Evolutionary conservation across 2,888 invertebrate genomes (phyloP).

Genomic region (Drosophila dives): DNA sequence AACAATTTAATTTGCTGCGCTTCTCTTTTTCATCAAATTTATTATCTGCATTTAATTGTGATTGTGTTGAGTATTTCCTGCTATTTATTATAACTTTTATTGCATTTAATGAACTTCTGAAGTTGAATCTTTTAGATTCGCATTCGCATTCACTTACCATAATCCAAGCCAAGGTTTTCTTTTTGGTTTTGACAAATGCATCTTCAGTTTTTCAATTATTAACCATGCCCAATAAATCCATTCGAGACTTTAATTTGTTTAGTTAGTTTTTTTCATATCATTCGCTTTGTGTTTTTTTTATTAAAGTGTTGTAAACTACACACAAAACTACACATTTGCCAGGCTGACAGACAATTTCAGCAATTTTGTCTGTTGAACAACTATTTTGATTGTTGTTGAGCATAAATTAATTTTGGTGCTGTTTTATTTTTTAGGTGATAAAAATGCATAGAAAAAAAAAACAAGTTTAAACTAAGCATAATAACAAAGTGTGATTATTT

Average conservation of each 20-base stretch:
- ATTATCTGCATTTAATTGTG: neutral
- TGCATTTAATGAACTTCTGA: neutral
- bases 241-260: conserved; percentile 44
- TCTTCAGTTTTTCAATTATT: conserved; percentile 14
- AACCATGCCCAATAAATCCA: conserved; percentile 16
- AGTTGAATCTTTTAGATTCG: neutral
- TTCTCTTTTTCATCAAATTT: neutral
- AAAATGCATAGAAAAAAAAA: conserved; percentile 8
- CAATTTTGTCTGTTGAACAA: conserved; percentile 20
- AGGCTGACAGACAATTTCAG: conserved; percentile 20
- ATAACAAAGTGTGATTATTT: conserved; percentile 8
- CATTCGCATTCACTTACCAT: neutral
- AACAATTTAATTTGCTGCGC: neutral
- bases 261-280: conserved; percentile 52
- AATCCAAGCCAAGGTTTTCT: conserved; percentile 18
- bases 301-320: conserved; percentile 36
- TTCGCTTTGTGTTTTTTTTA: conserved; percentile 29
- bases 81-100: neutral
- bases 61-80: neutral
- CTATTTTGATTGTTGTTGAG: conserved; percentile 20
- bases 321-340: conserved; percentile 2
- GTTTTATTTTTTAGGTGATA: conserved; percentile 3
- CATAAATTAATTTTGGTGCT: conserved; percentile 26
- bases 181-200: conserved; percentile 2
- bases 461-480: conserved; percentile 2